Evolutionary conservation across 2,888 invertebrate genomes (phyloP).

Genomic region (Hylaea fasciaria): DNA sequence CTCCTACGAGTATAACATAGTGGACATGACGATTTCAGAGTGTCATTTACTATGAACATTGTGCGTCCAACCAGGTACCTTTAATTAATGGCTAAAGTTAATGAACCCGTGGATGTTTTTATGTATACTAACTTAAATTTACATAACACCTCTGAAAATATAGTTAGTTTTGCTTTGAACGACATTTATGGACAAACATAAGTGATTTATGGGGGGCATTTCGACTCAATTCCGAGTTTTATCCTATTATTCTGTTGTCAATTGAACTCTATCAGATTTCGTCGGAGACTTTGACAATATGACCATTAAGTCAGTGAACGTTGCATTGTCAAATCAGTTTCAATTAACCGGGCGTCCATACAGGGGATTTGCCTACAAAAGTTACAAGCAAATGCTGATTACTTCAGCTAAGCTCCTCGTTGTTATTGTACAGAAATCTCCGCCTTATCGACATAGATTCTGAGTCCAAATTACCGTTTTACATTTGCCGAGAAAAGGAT

Average conservation of each 20-base stretch:
- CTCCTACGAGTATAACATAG: too few relatives aligned
- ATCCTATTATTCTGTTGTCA: background rate
- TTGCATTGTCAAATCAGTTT: constrained; percentile 49
- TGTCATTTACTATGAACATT: too few relatives aligned
- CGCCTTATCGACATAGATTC: constrained; percentile 38
- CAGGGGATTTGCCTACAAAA: constrained; percentile 55
- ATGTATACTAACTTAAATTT: too few relatives aligned
- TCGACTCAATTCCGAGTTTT: background rate
- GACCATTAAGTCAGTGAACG: constrained; percentile 30
- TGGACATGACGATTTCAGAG: too few relatives aligned
- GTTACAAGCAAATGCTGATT: constrained; percentile 53
- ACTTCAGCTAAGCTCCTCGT: constrained; percentile 40
- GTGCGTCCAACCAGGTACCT: too few relatives aligned
- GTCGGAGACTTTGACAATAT: constrained; percentile 5
- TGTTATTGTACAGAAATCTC: constrained; percentile 39
- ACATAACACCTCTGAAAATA: too few relatives aligned
- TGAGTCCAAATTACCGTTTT: constrained; percentile 48
- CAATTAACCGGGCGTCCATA: constrained; percentile 56
- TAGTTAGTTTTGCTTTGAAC: too few relatives aligned
- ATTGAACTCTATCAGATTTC: constrained; percentile 10
- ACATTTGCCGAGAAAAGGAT: constrained; percentile 37
- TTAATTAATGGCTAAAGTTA: too few relatives aligned
- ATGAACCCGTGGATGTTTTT: too few relatives aligned
- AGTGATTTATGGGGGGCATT: too few relatives aligned
- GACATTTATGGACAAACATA: too few relatives aligned